Evolutionary conservation across 92 coral and sea anemone genomes (phyloP).

Genomic region (Porites rus): DNA sequence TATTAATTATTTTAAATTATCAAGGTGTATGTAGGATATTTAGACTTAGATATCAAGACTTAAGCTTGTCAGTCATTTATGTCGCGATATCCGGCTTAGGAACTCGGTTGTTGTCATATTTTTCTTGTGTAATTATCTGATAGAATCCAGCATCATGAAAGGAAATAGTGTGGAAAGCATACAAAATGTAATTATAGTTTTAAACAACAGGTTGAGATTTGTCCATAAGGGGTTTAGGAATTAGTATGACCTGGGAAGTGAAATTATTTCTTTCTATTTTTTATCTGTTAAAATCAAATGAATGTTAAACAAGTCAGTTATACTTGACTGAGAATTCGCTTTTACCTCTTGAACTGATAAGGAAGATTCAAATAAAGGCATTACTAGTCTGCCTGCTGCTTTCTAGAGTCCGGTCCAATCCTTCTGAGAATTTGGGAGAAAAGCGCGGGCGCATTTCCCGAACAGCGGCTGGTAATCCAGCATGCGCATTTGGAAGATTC

Average conservation of each 20-base stretch:
- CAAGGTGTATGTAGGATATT: conserved; percentile 10
- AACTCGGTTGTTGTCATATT: conserved; percentile 4
- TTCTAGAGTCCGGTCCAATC: no score
- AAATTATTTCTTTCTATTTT: background rate
- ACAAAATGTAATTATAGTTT: background rate
- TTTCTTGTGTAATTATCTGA: conserved; percentile 1
- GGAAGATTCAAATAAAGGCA: no score
- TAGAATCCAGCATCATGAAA: background rate
- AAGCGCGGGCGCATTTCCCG: no score
- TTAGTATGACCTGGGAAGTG: background rate
- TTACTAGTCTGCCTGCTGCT: no score
- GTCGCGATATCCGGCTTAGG: background rate
- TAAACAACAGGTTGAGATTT: background rate
- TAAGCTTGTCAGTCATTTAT: background rate
- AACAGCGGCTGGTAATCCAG: no score
- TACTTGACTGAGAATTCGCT: no score
- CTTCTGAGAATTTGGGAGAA: no score
- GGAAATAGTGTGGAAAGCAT: background rate
- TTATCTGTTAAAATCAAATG: background rate
- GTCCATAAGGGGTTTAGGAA: background rate
- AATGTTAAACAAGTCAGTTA: background rate
- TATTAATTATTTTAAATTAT: background rate
- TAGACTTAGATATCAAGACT: background rate
- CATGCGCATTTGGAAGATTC: background rate
- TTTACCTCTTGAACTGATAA: no score